Evolutionary conservation across 2,888 invertebrate species (phyloP), one percentile per base, ranked within the genome.

Genomic region (Catotricha subobsoleta): DNA sequence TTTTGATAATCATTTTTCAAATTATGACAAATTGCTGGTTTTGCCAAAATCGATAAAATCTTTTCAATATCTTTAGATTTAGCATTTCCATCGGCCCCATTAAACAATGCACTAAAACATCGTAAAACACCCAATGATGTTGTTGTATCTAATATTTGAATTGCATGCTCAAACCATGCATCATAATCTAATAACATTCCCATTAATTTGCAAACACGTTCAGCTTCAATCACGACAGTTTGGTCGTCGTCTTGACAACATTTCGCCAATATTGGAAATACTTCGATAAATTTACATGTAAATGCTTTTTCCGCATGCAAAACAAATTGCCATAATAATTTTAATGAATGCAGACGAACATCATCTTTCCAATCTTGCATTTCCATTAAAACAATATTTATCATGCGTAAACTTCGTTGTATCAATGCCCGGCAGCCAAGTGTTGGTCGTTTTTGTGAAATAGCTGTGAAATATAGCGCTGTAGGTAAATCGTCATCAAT

Each of bases 391-490:
- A 63, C 55, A 5, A 58, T 43, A n/a, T 51, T 48, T 3, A 61
- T 43, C 3, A 63, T 44, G 6, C 55, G 52, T 15, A 63, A 43
- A 53, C 87, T 77, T 43, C 74, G 70, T 52, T 80, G 76, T 0
- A 83, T 80, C 38, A 94, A 60, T 2, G 69, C 68, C 8, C 91
- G 72, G 54, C 94, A 94, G 1, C 91, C 91, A 16, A 91, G 66
- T 52, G 82, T 83, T 1, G 91, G 90, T n/a, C 91, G 69, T 13
- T 3, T 36, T 36, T 36, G 6, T 6, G 23, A 5, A 2, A 36
- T 20, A 5, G 25, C 10, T 16, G 13, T 23, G 44, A 67, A 65
- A 10, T 81, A 21, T 54, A 27, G 16, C 28, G 40, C 12, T 38
- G 23, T 41, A 46, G 36, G 36, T 3, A 12, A 36, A 49, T 53